A percentile compares a stretch with the other conserved stretches of the same genome.
phyloP scores from a whole-genome alignment of 2,888 invertebrate species.

The Empis livida region DNA sequence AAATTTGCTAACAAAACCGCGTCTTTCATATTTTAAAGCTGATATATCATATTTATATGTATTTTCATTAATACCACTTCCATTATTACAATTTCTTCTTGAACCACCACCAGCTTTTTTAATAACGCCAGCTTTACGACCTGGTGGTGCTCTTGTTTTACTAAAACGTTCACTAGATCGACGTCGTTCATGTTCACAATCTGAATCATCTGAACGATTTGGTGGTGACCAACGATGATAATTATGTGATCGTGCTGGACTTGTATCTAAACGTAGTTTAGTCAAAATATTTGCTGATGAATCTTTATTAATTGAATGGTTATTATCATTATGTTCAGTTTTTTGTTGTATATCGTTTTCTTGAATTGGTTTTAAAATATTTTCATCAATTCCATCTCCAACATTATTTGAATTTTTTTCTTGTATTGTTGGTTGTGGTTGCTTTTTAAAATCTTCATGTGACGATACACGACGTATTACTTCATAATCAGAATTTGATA shows the following conservation, averaged over 20 bases:
- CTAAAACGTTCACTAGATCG: constrained; percentile 52
- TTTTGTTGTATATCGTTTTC: not conserved
- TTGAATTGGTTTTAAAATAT: constrained; percentile 8
- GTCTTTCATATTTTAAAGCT: constrained; percentile 30
- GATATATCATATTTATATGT: constrained; percentile 34
- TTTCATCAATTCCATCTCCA: constrained; percentile 8
- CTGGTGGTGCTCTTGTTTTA: constrained; percentile 44
- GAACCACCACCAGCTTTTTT: constrained; percentile 22
- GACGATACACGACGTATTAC: constrained; percentile 47
- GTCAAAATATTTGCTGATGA: not conserved
- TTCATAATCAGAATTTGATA: constrained; percentile 25
- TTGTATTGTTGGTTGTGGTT: constrained; percentile 20
- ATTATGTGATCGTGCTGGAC: constrained; percentile 30
- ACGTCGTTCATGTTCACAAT: constrained; percentile 48
- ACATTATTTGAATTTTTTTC: constrained; percentile 14
- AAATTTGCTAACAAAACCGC: constrained; percentile 33
- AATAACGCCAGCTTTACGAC: constrained; percentile 35
- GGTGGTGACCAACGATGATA: constrained; percentile 27
- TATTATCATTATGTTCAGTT: not conserved
- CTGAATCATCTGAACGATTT: constrained; percentile 39
- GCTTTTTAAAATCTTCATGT: constrained; percentile 44
- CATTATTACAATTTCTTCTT: not conserved
- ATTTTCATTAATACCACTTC: constrained; percentile 30
- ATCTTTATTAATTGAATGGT: not conserved
- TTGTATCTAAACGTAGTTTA: constrained; percentile 26